Evolutionary conservation across 2,797 vertebrate genomes (phyloP), one percentile per base, ranked within the genome.

Genomic region (Darevskia nairensis): DNA sequence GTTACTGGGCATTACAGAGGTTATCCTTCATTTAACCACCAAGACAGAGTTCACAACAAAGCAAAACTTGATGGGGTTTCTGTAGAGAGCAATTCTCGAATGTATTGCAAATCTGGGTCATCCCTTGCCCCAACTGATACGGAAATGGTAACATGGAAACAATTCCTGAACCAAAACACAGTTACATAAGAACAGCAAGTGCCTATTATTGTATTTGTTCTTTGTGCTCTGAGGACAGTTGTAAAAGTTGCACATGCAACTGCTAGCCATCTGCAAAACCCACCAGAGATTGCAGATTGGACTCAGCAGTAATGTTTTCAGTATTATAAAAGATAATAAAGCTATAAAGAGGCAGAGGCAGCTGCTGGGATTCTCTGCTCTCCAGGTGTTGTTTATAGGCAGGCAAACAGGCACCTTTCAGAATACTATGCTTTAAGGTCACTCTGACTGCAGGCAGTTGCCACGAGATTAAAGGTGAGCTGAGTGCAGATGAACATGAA

Each of bases 201-300:
- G 46, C 82, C 88, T 8, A 1, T 46, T 17, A 3, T 59, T 85
- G 59, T 89, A 46, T 81, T 80, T 79, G 71, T 46, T 92, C 64
- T 88, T 87, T 77, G 88, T 81, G 17, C 88, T 74, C 82, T 32
- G 87, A 77, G 80, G 59, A 27, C 23, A 93, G 93, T 91, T 10
- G 74, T 85, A 92, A 87, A 82, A 64, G 27, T 6, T 89, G 87
- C 69, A 86, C 69, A 79, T 84, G 77, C 88, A 46, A 2, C 74
- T 89, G 80, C 1, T 13, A 93, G 88, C 94, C 93, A 93, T 90
- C 94, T 94, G 93, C 86, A 93, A 74, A 75, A 80, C 84, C 87
- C 44, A 85, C 89, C 95, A 93, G 78, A 88, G 92, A 88, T 68
- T 1, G 2, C 21, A 91, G 93, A 84, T 93, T 88, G 80, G 84